Evolutionary conservation across 35 echinoderm and acorn worm genomes (phyloP).

Genomic region (Lytechinus variegatus): DNA sequence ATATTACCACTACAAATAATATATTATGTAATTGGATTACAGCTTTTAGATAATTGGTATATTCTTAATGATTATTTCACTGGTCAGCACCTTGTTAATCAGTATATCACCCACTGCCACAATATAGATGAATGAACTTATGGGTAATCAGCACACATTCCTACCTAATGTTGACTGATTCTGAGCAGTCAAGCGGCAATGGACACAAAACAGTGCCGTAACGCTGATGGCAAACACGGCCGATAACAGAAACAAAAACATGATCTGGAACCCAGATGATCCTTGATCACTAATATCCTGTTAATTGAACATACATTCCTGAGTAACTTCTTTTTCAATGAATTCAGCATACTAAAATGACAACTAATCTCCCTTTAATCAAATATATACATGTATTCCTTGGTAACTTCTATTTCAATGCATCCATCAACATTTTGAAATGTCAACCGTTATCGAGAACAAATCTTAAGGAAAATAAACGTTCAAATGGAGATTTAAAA

Average conservation of each 20-base stretch:
- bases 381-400: no score
- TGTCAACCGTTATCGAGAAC: no score
- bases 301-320: conserved; percentile 16
- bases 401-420: no score
- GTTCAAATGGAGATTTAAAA: no score
- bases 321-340: neutral
- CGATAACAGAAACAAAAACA: conserved; percentile 85
- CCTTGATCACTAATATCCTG: conserved; percentile 53
- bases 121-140: neutral
- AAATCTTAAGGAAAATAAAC: no score
- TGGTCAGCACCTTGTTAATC: neutral
- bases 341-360: neutral
- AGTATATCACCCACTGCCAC: neutral
- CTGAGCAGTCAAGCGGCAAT: conserved; percentile 60
- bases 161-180: conserved; percentile 95
- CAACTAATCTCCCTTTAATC: no score
- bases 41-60: neutral
- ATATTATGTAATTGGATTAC: neutral
- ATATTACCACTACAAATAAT: neutral
- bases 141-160: neutral
- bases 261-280: conserved; percentile 70
- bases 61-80: neutral
- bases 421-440: no score
- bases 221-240: conserved; percentile 85
- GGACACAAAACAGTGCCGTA: conserved; percentile 68